A percentile compares a stretch with the other conserved stretches of the same genome.
phyloP scores from a whole-genome alignment of 1,140 invertebrate species.

The Philopotamus ludificatus region DNA sequence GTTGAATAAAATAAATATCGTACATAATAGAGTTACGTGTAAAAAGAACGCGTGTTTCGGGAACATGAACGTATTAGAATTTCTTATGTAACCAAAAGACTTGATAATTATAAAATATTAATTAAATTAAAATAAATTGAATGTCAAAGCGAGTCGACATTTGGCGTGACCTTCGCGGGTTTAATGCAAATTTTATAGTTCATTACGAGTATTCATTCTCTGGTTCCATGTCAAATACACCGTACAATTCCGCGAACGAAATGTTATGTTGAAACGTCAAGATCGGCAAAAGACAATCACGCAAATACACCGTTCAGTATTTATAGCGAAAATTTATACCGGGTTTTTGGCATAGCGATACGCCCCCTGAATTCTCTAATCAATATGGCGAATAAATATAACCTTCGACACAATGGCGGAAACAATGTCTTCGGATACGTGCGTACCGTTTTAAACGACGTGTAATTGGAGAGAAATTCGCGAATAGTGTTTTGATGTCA shows the following conservation, averaged over 20 bases:
- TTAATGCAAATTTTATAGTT: neutral
- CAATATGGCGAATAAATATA: neutral
- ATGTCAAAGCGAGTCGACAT: neutral
- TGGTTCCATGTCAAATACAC: too few relatives aligned
- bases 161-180: neutral
- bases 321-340: neutral
- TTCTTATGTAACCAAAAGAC: too few relatives aligned
- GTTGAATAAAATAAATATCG: too few relatives aligned
- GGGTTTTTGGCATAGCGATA: neutral
- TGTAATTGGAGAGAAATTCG: too few relatives aligned
- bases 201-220: neutral
- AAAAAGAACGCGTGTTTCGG: too few relatives aligned
- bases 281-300: constrained; percentile 16
- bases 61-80: too few relatives aligned
- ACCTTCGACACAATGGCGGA: neutral
- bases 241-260: neutral
- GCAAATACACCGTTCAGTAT: constrained; percentile 6
- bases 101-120: too few relatives aligned
- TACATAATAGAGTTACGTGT: too few relatives aligned
- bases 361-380: neutral
- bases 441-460: too few relatives aligned
- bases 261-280: constrained; percentile 14
- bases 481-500: too few relatives aligned
- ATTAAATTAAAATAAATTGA: too few relatives aligned
- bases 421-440: too few relatives aligned